Percentiles rank a stretch among this genome's conserved stretches.
phyloP scores from a whole-genome alignment of 1,140 invertebrate species.

The Pseudomyrmex pallidus region DNA sequence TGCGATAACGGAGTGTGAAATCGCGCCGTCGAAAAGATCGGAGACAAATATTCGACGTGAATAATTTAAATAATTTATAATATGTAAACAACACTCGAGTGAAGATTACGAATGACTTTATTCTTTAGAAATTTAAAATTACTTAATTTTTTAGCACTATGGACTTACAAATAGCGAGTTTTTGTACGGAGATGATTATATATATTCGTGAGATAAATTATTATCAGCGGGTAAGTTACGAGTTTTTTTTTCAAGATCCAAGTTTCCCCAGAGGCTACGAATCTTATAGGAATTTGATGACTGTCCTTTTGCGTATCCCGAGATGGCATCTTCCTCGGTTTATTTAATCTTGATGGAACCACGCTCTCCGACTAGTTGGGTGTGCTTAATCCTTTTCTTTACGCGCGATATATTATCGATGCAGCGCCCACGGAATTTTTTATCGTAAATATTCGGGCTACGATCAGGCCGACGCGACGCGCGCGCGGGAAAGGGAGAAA shows the following conservation, averaged over 20 bases:
- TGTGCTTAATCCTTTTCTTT: constrained; percentile 72
- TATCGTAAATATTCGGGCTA: constrained; percentile 49
- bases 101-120: no score
- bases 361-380: constrained; percentile 10
- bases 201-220: neutral
- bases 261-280: constrained; percentile 29
- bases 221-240: neutral
- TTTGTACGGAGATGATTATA: constrained; percentile 20
- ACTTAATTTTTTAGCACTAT: no score
- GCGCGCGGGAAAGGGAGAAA: neutral
- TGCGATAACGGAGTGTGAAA: constrained; percentile 12
- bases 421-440: constrained; percentile 67
- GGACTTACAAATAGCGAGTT: no score
- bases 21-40: neutral
- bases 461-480: neutral
- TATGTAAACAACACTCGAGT: no score
- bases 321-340: constrained; percentile 42
- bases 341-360: constrained; percentile 68
- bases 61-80: neutral
- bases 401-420: constrained; percentile 71
- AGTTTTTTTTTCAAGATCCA: neutral
- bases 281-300: constrained; percentile 31
- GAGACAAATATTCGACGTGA: neutral
- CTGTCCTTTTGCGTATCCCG: neutral
- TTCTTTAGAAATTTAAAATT: no score